Conservation (phyloP, 1,140 invertebrate species). For the Stenopsyche tienmushanensis region DNA sequence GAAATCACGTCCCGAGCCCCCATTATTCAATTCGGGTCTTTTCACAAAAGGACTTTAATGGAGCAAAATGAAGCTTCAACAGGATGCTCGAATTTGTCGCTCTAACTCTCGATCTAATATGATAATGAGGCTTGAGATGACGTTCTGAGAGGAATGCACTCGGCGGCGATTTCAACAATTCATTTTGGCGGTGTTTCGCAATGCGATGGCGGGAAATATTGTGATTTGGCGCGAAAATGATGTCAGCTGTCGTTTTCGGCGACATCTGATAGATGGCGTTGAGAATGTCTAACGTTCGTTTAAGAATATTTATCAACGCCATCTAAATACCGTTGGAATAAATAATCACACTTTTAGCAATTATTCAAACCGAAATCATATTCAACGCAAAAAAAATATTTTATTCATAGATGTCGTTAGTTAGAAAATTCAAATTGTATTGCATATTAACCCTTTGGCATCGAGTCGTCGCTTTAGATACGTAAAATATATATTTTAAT, state of each 20-base stretch:
- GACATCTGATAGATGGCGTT: neutral
- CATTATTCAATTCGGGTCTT: slow-evolving; percentile 13
- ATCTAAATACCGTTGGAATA: no score
- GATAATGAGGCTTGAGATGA: neutral
- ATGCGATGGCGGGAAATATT: neutral
- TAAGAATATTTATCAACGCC: no score
- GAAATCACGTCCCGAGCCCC: slow-evolving; percentile 10
- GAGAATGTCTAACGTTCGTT: neutral
- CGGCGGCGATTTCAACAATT: neutral
- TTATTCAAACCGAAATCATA: no score
- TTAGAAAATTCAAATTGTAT: no score
- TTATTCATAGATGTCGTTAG: no score
- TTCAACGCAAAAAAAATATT: no score
- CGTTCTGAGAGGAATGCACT: neutral
- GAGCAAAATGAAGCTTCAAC: neutral
- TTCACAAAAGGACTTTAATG: slow-evolving; percentile 9
- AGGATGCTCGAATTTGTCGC: slow-evolving; percentile 4
- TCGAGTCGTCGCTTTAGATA: no score
- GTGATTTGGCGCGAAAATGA: neutral
- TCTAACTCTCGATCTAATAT: neutral
- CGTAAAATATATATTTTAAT: no score
- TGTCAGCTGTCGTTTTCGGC: neutral
- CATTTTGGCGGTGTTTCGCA: no score
- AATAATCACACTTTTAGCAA: no score
- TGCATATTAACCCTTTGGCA: no score